Percentiles rank a stretch among this genome's conserved stretches.
Conservation (phyloP, 2,113 vertebrate genomes). For the Accipiter cooperii region DNA sequence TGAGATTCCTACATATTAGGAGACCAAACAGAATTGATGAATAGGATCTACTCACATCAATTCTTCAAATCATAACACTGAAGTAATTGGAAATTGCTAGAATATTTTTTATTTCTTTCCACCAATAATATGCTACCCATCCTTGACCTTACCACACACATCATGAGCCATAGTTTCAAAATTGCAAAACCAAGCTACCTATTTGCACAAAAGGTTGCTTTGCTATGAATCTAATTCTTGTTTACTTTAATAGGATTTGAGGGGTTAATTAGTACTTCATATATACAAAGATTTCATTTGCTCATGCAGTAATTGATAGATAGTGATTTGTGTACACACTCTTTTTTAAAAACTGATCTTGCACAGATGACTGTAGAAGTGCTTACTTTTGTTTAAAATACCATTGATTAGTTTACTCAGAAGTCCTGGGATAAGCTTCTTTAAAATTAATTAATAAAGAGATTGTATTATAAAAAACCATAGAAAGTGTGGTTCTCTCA, state of each 20-base stretch:
- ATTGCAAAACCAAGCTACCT: background rate
- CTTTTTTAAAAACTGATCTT: background rate
- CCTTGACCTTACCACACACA: background rate
- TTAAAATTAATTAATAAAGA: background rate
- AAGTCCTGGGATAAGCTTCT: background rate
- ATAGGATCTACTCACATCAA: background rate
- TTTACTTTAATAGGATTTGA: background rate
- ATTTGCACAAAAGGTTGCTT: background rate
- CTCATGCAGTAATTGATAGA: background rate
- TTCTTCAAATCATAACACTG: background rate
- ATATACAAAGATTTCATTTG: background rate
- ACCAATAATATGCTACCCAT: background rate
- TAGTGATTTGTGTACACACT: background rate
- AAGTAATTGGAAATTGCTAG: background rate
- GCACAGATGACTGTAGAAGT: background rate
- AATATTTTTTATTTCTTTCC: background rate
- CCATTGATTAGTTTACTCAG: background rate
- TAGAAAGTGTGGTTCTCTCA: background rate
- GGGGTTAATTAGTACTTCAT: background rate
- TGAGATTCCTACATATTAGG: background rate
- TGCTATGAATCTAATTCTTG: background rate
- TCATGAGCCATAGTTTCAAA: background rate
- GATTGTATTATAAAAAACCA: background rate
- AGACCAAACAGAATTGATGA: background rate
- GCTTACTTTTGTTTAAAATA: background rate